These are phyloP conservation scores for Oryctes rhinoceros DNA, from an alignment of 1,140 invertebrate genomes.

Conservation along the genomic window DNA sequence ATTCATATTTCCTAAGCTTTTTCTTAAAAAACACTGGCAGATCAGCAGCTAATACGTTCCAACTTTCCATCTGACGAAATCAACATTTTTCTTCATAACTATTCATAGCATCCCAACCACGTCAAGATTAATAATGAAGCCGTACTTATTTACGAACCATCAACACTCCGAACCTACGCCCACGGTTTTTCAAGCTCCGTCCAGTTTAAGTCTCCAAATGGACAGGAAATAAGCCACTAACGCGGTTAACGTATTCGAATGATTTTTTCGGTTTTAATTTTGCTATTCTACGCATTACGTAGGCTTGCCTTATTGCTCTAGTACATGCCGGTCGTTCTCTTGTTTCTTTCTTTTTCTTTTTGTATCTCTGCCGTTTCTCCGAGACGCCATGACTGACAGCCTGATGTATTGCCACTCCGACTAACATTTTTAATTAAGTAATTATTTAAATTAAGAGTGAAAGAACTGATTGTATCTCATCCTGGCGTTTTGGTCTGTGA, in stretches of 20 bases:
- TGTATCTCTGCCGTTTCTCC: not conserved
- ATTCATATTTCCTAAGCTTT: too few species aligned
- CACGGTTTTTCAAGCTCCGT: not conserved
- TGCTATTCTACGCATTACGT: not conserved
- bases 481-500: not conserved
- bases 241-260: not conserved
- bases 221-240: not conserved
- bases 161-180: not conserved
- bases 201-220: not conserved
- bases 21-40: too few species aligned
- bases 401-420: not conserved
- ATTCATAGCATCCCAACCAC: too few species aligned
- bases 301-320: not conserved
- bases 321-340: too few species aligned
- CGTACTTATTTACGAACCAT: not conserved
- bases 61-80: too few species aligned
- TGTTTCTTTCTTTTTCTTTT: not conserved
- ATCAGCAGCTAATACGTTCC: too few species aligned
- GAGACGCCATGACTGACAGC: not conserved
- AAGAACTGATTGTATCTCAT: not conserved
- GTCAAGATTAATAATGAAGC: not conserved
- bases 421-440: constrained; percentile 7
- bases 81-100: too few species aligned
- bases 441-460: constrained; percentile 16
- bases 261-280: not conserved